Conservation (phyloP, 1,140 invertebrate genomes). For the Hyposmocoma kahamanoa region DNA sequence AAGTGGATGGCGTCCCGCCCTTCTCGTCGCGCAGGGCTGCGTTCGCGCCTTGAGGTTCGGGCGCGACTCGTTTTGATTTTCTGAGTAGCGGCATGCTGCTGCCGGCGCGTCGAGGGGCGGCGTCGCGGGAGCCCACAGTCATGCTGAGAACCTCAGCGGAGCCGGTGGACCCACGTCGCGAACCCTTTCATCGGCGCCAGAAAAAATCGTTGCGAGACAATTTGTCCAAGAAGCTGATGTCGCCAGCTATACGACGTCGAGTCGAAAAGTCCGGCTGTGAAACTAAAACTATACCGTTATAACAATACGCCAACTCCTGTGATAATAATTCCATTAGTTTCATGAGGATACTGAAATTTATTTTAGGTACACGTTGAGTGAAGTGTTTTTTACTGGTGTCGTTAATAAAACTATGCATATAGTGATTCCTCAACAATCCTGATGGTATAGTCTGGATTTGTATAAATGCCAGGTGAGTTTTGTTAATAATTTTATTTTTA, state of each 20-base stretch:
- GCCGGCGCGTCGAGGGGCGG: conserved; percentile 59
- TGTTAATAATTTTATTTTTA: too few relatives aligned
- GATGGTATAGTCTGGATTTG: conserved; percentile 24
- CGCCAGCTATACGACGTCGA: conserved; percentile 18
- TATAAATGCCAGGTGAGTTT: conserved; percentile 26
- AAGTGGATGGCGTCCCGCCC: conserved; percentile 50
- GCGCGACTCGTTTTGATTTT: conserved; percentile 42
- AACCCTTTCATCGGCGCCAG: conserved; percentile 46
- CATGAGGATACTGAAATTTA: conserved; percentile 49
- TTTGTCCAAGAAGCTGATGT: conserved; percentile 51
- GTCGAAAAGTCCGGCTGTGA: conserved; percentile 21
- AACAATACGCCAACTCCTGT: conserved; percentile 55
- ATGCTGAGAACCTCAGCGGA: conserved; percentile 67
- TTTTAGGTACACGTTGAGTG: conserved; percentile 46
- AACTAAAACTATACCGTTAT: conserved; percentile 40
- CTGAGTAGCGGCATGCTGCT: conserved; percentile 66
- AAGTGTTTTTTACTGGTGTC: conserved; percentile 41
- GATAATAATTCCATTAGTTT: conserved; percentile 45
- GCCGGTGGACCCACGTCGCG: conserved; percentile 61
- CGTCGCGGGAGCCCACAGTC: conserved; percentile 68
- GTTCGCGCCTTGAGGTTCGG: conserved; percentile 38
- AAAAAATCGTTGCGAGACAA: conserved; percentile 56
- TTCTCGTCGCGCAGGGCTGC: conserved; percentile 42
- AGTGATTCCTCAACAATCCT: conserved; percentile 14
- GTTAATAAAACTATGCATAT: conserved; percentile 19